These are phyloP conservation scores for Pantherophis alleghaniensis DNA, from an alignment of 2,797 vertebrate species.

Conservation along the genomic window DNA sequence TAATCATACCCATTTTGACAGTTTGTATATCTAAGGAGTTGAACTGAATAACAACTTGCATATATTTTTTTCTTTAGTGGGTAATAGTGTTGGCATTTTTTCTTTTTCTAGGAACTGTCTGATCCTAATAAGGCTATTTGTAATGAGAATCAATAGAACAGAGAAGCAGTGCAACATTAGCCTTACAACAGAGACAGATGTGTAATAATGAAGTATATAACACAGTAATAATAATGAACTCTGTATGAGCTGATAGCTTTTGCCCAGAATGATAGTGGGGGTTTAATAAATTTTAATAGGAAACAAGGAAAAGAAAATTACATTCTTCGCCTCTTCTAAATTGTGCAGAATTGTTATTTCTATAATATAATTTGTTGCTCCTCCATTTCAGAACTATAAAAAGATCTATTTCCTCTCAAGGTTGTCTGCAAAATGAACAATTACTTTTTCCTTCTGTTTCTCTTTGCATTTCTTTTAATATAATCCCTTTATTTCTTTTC, in stretches of 20 bases:
- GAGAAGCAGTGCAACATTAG: slow-evolving; percentile 61
- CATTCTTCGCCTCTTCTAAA: slow-evolving; percentile 65
- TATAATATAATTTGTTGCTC: slow-evolving; percentile 63
- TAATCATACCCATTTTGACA: slow-evolving; percentile 59
- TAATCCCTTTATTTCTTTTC: slow-evolving; percentile 52
- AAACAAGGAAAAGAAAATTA: slow-evolving; percentile 67
- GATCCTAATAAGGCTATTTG: slow-evolving; percentile 46
- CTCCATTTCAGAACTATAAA: slow-evolving; percentile 60
- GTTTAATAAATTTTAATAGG: slow-evolving; percentile 69
- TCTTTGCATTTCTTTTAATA: slow-evolving; percentile 27
- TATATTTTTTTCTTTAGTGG: slow-evolving; percentile 22
- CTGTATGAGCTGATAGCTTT: slow-evolving; percentile 68
- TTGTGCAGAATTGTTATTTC: slow-evolving; percentile 65
- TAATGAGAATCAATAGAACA: slow-evolving; percentile 63
- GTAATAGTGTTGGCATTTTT: slow-evolving; percentile 9
- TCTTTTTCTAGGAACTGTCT: slow-evolving; percentile 42
- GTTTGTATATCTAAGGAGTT: slow-evolving; percentile 54
- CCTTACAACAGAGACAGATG: slow-evolving; percentile 57
- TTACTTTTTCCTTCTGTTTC: slow-evolving; percentile 48
- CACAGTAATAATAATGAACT: slow-evolving; percentile 60
- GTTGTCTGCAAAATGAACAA: slow-evolving; percentile 65
- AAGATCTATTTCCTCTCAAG: slow-evolving; percentile 68
- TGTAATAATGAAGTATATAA: slow-evolving; percentile 63
- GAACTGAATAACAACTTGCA: slow-evolving; percentile 29
- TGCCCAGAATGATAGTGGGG: slow-evolving; percentile 60